Evolutionary conservation across 2,113 vertebrate genomes (phyloP), one percentile per base, ranked within the genome.

Genomic region (Vireo altiloquus): DNA sequence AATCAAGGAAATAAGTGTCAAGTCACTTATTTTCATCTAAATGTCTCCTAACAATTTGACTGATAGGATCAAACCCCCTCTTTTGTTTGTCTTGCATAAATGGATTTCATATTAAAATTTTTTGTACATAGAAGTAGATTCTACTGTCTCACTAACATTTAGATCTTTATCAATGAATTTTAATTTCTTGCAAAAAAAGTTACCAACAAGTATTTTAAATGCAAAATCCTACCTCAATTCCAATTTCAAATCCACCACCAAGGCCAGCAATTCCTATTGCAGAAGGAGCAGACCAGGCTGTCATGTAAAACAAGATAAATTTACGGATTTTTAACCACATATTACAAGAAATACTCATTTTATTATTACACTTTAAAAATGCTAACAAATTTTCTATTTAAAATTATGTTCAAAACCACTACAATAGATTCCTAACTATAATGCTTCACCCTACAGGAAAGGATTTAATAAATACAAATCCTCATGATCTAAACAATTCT

Each of bases 241-340:
- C 99, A 30, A 99, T 98, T 96, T 99, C 99, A 89, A 99, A 99
- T 91, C 99, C 99, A 95, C 99, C 99, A 46, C 99, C 99, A 37
- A 99, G 98, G 31, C 99, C 99, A 37, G 99, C 99, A 44, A 99
- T 99, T 16, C 99, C 99, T 54, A 99, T 99, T 92, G 99, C 99
- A 37, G 99, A 99, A 20, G 99, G 99, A 31, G 99, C 99, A 15
- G 99, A 99, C 99, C 99, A 99, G 9, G 97, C 99, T 99, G 75
- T 74, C 13, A 47, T 33, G 54, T 11, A 91, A 94, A 95, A 77
- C 28, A 86, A 94, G n/a, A 96, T 4, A 82, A 69, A 79, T 83
- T 44, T 63, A 77, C 2, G 22, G 11, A 90, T 40, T 33, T 75
- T 75, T 74, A 39, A 54, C 5, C 25, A 88, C 6, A 8, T 9